Evolutionary conservation across 1,140 invertebrate species (phyloP).

Genomic region (Cataglyphis hispanica): DNA sequence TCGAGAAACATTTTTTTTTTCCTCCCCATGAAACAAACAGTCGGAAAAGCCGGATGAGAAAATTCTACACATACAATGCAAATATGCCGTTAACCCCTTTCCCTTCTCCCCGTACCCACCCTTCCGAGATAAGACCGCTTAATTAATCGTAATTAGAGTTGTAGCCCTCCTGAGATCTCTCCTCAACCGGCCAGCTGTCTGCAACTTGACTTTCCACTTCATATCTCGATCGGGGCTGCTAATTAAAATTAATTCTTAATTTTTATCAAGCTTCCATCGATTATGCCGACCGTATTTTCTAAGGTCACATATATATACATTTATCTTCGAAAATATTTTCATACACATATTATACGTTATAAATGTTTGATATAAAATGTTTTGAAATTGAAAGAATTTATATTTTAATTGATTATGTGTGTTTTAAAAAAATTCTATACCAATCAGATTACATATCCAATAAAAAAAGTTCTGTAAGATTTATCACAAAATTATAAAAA

Average conservation of each 20-base stretch:
- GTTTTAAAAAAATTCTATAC: neutral
- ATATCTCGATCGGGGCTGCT: constrained; percentile 18
- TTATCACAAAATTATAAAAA: neutral
- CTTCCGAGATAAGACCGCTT: constrained; percentile 31
- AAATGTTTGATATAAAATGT: neutral
- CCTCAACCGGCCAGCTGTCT: constrained; percentile 7
- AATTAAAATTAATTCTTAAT: constrained; percentile 56
- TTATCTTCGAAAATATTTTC: constrained; percentile 10
- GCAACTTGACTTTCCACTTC: constrained; percentile 26
- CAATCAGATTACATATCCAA: neutral
- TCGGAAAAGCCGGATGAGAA: constrained; percentile 42
- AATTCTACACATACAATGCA: constrained; percentile 20
- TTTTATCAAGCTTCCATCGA: neutral
- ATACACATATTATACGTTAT: neutral
- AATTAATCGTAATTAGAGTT: constrained; percentile 55
- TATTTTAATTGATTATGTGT: constrained; percentile 4
- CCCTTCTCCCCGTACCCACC: neutral
- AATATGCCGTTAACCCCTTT: constrained; percentile 21
- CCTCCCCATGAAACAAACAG: constrained; percentile 29
- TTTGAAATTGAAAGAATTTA: neutral
- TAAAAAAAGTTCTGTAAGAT: neutral
- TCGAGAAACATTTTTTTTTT: constrained; percentile 41
- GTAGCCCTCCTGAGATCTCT: constrained; percentile 33
- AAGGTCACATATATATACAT: constrained; percentile 6
- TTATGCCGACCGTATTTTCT: neutral